Conservation (phyloP, 2,888 invertebrate species). For the Machimus rusticus region DNA sequence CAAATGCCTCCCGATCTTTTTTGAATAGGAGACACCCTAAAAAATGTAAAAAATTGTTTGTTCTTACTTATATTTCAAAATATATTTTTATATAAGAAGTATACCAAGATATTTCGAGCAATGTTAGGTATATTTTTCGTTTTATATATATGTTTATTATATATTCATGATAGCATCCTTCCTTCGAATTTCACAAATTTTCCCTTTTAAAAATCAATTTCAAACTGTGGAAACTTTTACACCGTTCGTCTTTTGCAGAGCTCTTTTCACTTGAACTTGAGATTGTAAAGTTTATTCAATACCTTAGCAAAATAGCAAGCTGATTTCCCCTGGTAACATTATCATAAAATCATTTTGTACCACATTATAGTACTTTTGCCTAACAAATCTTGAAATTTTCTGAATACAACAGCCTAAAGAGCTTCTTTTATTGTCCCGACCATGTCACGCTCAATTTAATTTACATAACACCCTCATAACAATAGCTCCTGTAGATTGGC, state of each 20-base stretch:
- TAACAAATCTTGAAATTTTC: neutral
- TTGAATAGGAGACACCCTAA: too few species aligned
- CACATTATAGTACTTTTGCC: neutral
- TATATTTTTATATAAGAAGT: too few species aligned
- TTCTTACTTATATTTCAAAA: too few species aligned
- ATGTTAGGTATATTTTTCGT: too few species aligned
- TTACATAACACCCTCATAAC: neutral
- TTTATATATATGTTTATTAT: neutral
- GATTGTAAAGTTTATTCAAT: neutral
- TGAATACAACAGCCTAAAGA: neutral
- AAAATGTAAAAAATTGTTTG: too few species aligned
- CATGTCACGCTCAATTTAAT: constrained; percentile 10
- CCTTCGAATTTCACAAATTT: neutral
- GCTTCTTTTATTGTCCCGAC: neutral
- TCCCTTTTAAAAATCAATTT: neutral
- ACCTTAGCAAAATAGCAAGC: neutral
- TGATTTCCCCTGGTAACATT: neutral
- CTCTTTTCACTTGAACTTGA: neutral
- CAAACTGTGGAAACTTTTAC: neutral
- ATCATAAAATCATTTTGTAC: neutral
- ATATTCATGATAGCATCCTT: neutral
- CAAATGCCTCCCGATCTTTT: too few species aligned
- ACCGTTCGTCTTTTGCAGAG: neutral
- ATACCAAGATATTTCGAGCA: too few species aligned
- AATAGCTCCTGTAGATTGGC: neutral